These are phyloP conservation scores for Etia nguti DNA, from an alignment of 2,113 vertebrate genomes.

Conservation along the genomic window DNA sequence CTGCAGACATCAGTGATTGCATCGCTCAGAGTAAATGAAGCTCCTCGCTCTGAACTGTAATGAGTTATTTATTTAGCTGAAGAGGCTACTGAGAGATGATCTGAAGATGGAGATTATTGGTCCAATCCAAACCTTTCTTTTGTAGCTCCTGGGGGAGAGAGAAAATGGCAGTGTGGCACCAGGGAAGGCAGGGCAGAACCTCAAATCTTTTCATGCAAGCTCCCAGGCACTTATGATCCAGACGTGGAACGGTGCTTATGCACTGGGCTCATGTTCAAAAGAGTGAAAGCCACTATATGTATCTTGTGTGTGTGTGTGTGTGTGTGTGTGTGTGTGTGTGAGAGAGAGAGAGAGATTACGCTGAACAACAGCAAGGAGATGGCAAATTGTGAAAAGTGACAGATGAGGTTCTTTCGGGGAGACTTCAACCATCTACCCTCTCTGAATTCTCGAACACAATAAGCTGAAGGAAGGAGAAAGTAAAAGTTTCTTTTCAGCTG, in stretches of 20 bases:
- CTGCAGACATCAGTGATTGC: slow-evolving; percentile 72
- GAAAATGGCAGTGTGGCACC: slow-evolving; percentile 74
- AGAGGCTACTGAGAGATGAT: slow-evolving; percentile 70
- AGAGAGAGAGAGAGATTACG: no score
- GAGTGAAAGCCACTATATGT: neutral
- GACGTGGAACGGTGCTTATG: slow-evolving; percentile 11
- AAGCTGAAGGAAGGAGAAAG: neutral
- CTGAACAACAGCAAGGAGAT: neutral
- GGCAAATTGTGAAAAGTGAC: neutral
- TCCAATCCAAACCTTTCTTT: slow-evolving; percentile 46
- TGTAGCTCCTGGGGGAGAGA: slow-evolving; percentile 54
- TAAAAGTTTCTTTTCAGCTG: neutral
- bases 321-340: neutral
- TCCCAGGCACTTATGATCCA: slow-evolving; percentile 20
- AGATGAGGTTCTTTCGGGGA: neutral
- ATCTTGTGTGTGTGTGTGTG: neutral
- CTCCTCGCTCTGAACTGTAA: slow-evolving; percentile 70
- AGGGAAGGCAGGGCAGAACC: slow-evolving; percentile 63
- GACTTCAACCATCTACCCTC: neutral
- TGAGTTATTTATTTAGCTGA: slow-evolving; percentile 81
- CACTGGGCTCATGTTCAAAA: neutral
- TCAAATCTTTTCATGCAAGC: slow-evolving; percentile 63
- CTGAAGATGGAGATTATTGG: slow-evolving; percentile 70
- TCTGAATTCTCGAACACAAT: neutral
- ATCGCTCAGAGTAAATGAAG: slow-evolving; percentile 74